Conservation (phyloP, 2,888 invertebrate species). For the Tyria jacobaeae region DNA sequence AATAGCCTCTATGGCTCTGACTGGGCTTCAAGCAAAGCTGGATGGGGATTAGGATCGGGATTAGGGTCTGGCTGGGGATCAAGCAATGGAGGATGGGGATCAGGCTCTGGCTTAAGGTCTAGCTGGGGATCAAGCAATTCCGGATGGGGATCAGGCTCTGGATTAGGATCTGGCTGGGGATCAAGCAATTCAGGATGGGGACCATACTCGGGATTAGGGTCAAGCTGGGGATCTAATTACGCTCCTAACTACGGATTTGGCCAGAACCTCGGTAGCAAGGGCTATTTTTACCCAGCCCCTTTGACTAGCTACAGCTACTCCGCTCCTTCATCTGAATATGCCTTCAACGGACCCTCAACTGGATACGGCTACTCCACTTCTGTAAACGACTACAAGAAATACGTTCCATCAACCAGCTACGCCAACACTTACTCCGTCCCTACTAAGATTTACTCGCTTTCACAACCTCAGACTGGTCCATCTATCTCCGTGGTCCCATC, state of each 20-base stretch:
- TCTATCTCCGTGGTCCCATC: constrained; percentile 9
- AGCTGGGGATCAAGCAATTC: background rate
- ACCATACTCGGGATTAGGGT: constrained; percentile 11
- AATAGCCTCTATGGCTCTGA: constrained; percentile 23
- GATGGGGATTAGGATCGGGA: constrained; percentile 9
- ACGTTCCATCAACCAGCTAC: constrained; percentile 4
- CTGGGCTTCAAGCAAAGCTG: background rate
- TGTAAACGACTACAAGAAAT: constrained; percentile 3
- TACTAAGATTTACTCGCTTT: background rate
- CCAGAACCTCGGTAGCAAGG: constrained; percentile 22
- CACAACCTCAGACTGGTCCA: constrained; percentile 5
- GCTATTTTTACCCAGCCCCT: constrained; percentile 21
- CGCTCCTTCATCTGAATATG: background rate
- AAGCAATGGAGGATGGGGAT: background rate
- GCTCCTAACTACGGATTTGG: constrained; percentile 24
- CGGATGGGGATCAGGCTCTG: constrained; percentile 9
- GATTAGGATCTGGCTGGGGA: constrained; percentile 12
- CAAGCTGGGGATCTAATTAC: constrained; percentile 24
- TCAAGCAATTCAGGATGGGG: background rate
- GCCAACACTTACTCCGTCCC: constrained; percentile 1
- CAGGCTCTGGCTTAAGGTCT: constrained; percentile 11
- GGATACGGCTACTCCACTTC: constrained; percentile 15
- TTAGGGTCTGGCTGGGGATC: constrained; percentile 21
- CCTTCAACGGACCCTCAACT: constrained; percentile 3
- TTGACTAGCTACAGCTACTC: constrained; percentile 22